Evolutionary conservation across 1,140 invertebrate species (phyloP).

Genomic region (Hyles vespertilio): DNA sequence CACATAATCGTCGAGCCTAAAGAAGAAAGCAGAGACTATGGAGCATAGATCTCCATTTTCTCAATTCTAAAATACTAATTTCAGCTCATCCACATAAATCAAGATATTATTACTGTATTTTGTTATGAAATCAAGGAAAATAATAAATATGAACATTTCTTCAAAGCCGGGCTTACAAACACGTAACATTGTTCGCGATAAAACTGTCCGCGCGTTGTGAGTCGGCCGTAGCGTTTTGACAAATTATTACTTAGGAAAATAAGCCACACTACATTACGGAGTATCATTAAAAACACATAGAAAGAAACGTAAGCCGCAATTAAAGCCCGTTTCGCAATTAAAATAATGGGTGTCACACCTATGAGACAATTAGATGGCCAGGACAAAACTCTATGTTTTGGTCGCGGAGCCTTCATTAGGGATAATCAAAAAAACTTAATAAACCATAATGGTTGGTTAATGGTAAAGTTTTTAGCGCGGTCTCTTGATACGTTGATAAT

Average conservation of each 20-base stretch:
- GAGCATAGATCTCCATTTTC: too few species aligned
- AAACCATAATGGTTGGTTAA: slow-evolving; percentile 50
- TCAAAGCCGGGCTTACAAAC: not conserved
- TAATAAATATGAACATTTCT: not conserved
- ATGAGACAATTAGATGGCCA: slow-evolving; percentile 65
- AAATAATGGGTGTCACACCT: slow-evolving; percentile 73
- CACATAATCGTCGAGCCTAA: too few species aligned
- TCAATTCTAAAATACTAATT: not conserved
- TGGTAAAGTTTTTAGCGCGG: slow-evolving; percentile 17
- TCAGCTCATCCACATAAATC: not conserved
- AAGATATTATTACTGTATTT: too few species aligned
- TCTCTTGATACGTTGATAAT: slow-evolving; percentile 26
- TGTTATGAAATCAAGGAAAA: not conserved
- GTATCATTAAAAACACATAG: slow-evolving; percentile 55
- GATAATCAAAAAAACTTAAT: slow-evolving; percentile 71
- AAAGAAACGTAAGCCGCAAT: slow-evolving; percentile 61
- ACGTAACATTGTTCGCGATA: not conserved
- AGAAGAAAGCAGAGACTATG: too few species aligned
- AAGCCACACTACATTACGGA: slow-evolving; percentile 33
- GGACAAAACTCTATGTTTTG: slow-evolving; percentile 67
- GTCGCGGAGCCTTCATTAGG: slow-evolving; percentile 58
- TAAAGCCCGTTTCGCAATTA: slow-evolving; percentile 63
- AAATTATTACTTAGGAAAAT: slow-evolving; percentile 4
- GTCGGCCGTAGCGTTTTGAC: not conserved
- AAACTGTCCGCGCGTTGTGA: not conserved